Evolutionary conservation across 2,113 vertebrate genomes (phyloP), one percentile per base, ranked within the genome.

Genomic region (Campylomormyrus tamandua): DNA sequence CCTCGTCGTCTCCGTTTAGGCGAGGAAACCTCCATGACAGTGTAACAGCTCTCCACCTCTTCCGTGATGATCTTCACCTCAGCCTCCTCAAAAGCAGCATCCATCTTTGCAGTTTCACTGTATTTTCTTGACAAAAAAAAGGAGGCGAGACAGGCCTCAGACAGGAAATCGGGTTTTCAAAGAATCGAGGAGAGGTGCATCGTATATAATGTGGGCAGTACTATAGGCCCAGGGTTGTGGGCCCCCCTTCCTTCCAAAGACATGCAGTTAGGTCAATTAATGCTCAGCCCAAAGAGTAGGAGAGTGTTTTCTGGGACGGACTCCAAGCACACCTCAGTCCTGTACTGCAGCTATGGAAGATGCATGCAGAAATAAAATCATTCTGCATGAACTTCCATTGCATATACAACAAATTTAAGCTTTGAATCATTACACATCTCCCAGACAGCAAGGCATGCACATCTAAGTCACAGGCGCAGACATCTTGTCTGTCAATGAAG

Each of bases 1-100:
- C 95, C 96, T 90, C 96, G 97, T 91, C 96, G 97, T 91, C 97
- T 98, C 95, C 98, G 98, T 95, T 98, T 98, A 7, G 96, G 95
- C 0, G 97, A 95, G 24, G 96, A 95, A 0, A 95, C 95, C 19
- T 97, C 97, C 0, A 96, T 48, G 0, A 96, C 95, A 19, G 93
- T 96, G 92, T 96, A 97, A 92, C 94, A 94, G 93, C 95, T 96
- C 91, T 98, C 98, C 91, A 97, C 97, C 90, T 98, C 97, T 91
- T 98, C 97, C 89, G 97, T 96, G 42, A 96, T 96, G 86, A 97
- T 96, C 91, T 97, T 98, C 35, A 97, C 96, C 93, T 97, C 97
- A 80, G 96, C 92, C 91, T 97, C 97, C 92, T 98, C 97, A 90
- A 96, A 98, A 0, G 97, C 92, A 90, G 96, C 95, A 91, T 97